These are phyloP conservation scores for Amiota mariae DNA, from an alignment of 2,888 invertebrate genomes.

Conservation along the genomic window DNA sequence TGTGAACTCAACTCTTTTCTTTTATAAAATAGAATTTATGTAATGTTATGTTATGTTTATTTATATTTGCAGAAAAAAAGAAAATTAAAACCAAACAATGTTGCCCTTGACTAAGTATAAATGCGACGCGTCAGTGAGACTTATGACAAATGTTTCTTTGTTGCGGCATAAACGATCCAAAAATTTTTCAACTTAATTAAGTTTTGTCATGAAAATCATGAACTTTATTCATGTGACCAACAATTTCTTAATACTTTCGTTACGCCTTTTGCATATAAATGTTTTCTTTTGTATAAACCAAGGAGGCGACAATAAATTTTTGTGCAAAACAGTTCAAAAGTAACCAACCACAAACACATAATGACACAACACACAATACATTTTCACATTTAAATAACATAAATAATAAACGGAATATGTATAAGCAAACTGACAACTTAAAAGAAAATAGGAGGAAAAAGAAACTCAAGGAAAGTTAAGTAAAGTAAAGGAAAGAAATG, in stretches of 20 bases:
- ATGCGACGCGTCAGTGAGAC: too few species aligned
- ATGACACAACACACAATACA: neutral
- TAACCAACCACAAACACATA: neutral
- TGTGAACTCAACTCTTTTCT: too few species aligned
- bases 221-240: slow-evolving; percentile 30
- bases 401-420: slow-evolving; percentile 13
- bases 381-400: neutral
- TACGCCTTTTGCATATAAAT: slow-evolving; percentile 24
- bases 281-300: too few species aligned
- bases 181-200: slow-evolving; percentile 42
- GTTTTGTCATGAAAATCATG: slow-evolving; percentile 52
- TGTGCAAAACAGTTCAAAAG: slow-evolving; percentile 28
- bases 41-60: too few species aligned
- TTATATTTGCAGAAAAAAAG: too few species aligned
- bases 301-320: slow-evolving; percentile 21
- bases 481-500: too few species aligned
- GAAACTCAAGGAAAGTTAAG: too few species aligned
- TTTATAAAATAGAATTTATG: too few species aligned
- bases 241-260: slow-evolving; percentile 35
- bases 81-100: neutral
- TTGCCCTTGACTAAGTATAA: neutral
- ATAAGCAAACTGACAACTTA: too few species aligned
- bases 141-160: too few species aligned
- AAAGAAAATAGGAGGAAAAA: too few species aligned
- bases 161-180: too few species aligned